Conservation (phyloP, 2,888 invertebrate genomes). For the Coelopa pilipes region DNA sequence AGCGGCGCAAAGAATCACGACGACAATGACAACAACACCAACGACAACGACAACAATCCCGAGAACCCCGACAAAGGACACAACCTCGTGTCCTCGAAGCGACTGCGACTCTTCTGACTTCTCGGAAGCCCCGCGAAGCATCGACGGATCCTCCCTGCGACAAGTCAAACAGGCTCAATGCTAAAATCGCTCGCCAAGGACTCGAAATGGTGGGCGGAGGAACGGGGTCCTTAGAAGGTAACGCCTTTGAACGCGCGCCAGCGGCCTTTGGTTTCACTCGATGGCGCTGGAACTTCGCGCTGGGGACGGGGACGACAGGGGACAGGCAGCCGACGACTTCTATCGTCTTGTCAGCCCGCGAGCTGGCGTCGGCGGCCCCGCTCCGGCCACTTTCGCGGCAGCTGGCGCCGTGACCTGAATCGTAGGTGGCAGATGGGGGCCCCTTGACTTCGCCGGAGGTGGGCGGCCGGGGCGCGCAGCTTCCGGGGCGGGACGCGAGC, state of each 20-base stretch:
- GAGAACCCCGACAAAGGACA: too few relatives aligned
- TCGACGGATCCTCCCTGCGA: not conserved
- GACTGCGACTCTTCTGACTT: too few relatives aligned
- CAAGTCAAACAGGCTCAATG: not conserved
- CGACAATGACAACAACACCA: too few relatives aligned
- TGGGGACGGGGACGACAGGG: not conserved
- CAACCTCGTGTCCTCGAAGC: too few relatives aligned
- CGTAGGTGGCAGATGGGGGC: conserved; percentile 63
- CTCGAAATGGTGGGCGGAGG: not conserved
- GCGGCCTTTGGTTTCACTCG: conserved; percentile 19
- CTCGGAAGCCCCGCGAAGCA: too few relatives aligned
- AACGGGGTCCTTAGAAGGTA: not conserved
- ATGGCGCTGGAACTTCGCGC: conserved; percentile 23
- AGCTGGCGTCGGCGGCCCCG: not conserved
- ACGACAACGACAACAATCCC: too few relatives aligned
- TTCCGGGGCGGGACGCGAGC: conserved; percentile 16
- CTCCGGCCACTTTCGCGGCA: conserved; percentile 1
- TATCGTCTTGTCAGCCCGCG: too few relatives aligned
- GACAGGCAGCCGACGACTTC: too few relatives aligned
- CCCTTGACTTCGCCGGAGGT: conserved; percentile 54
- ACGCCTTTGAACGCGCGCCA: not conserved
- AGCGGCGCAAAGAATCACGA: too few relatives aligned
- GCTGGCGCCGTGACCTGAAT: conserved; percentile 55
- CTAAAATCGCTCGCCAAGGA: not conserved
- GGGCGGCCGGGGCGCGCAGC: not conserved